phyloP scores from a whole-genome alignment of 2,888 invertebrate species.

The Penaeus monodon region DNA sequence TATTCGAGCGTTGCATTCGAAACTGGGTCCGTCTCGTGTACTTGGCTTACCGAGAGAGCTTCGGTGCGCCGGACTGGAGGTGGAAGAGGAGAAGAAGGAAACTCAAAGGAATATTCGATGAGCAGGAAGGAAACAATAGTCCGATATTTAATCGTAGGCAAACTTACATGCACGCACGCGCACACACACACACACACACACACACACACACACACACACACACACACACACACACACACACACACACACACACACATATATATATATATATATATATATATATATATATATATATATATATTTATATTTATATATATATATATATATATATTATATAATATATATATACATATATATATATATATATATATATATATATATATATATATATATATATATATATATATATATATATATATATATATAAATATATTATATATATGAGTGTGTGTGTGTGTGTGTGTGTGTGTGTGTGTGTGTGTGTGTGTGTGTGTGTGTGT shows the following conservation, averaged over 20 bases:
- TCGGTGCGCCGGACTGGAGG: too few relatives aligned
- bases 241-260: constrained; percentile 1
- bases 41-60: too few relatives aligned
- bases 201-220: constrained; percentile 5
- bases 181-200: background rate
- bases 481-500: background rate
- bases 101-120: background rate
- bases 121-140: background rate
- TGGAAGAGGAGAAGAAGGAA: too few relatives aligned
- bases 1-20: too few relatives aligned
- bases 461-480: background rate
- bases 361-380: constrained; percentile 10
- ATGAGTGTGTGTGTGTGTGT: constrained; percentile 5
- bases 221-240: background rate
- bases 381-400: background rate
- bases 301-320: constrained; percentile 19
- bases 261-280: background rate
- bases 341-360: constrained; percentile 18
- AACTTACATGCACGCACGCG: background rate
- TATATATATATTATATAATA: constrained; percentile 26
- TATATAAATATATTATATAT: background rate
- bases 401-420: background rate
- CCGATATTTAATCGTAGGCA: background rate
- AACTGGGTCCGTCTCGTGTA: too few relatives aligned
- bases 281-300: background rate